A percentile compares a stretch with the other conserved stretches of the same genome.
These are phyloP conservation scores for Hydriomena furcata DNA, from an alignment of 2,888 invertebrate species.

Conservation along the genomic window DNA sequence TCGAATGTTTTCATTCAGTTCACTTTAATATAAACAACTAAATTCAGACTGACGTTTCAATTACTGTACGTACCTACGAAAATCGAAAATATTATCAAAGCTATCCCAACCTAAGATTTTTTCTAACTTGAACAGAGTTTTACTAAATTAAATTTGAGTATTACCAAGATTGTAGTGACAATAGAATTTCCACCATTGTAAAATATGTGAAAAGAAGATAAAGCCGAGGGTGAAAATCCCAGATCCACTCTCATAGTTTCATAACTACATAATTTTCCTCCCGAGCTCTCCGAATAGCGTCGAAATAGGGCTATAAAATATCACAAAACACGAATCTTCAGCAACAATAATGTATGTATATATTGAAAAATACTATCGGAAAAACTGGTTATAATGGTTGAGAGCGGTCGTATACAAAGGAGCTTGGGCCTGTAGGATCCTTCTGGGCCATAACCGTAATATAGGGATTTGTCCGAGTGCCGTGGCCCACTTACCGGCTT, in stretches of 20 bases:
- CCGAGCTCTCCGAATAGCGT: slow-evolving; percentile 25
- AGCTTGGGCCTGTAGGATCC: slow-evolving; percentile 42
- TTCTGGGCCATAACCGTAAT: slow-evolving; percentile 68
- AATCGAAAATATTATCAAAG: no score
- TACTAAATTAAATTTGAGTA: no score
- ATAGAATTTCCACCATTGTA: no score
- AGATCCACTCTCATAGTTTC: slow-evolving; percentile 19
- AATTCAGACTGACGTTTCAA: no score
- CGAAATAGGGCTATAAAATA: slow-evolving; percentile 33
- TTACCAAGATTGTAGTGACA: no score
- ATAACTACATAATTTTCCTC: slow-evolving; percentile 28
- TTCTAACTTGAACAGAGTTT: no score
- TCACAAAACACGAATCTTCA: slow-evolving; percentile 29
- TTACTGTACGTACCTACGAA: no score
- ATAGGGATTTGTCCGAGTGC: slow-evolving; percentile 65
- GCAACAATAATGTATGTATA: slow-evolving; percentile 39
- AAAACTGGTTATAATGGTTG: slow-evolving; percentile 52
- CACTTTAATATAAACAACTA: no score
- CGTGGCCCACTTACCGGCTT: slow-evolving; percentile 68
- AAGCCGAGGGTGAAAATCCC: slow-evolving; percentile 22
- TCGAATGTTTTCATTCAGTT: no score
- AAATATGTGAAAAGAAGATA: background rate
- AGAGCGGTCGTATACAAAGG: slow-evolving; percentile 55
- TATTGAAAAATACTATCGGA: slow-evolving; percentile 51
- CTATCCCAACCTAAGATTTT: no score